A percentile compares a stretch with the other conserved stretches of the same genome.
phyloP scores from a whole-genome alignment of 2,797 vertebrate species.

The Sus cebifrons region DNA sequence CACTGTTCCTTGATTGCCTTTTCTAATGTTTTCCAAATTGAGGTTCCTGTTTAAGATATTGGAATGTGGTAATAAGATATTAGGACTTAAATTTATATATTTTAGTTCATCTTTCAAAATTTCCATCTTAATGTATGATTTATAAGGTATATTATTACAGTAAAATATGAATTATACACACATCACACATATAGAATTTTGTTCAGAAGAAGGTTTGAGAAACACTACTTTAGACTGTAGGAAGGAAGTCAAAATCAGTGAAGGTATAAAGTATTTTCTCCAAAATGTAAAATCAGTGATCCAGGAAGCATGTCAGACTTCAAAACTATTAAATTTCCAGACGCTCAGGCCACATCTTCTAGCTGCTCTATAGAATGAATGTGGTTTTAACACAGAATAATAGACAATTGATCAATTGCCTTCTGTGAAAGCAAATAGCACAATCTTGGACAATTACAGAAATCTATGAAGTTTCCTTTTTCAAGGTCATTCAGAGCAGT shows the following conservation, averaged over 20 bases:
- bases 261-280: background rate
- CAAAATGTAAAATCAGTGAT: background rate
- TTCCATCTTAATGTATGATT: background rate
- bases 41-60: background rate
- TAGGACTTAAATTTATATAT: background rate
- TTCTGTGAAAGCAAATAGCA: background rate
- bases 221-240: background rate
- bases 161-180: background rate
- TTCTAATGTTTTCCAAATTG: background rate
- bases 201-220: background rate
- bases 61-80: background rate
- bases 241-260: background rate
- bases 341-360: background rate
- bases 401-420: background rate
- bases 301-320: background rate
- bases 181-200: background rate
- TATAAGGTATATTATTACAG: background rate
- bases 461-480: background rate
- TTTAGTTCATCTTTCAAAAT: background rate
- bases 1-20: background rate
- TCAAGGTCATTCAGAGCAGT: background rate
- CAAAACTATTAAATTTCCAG: background rate
- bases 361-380: background rate
- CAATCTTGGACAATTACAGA: background rate
- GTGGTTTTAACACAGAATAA: background rate